Percentiles rank a stretch among this genome's conserved stretches.
These are phyloP conservation scores for Aspidiotus destructor DNA, from an alignment of 2,888 invertebrate species.

Conservation along the genomic window DNA sequence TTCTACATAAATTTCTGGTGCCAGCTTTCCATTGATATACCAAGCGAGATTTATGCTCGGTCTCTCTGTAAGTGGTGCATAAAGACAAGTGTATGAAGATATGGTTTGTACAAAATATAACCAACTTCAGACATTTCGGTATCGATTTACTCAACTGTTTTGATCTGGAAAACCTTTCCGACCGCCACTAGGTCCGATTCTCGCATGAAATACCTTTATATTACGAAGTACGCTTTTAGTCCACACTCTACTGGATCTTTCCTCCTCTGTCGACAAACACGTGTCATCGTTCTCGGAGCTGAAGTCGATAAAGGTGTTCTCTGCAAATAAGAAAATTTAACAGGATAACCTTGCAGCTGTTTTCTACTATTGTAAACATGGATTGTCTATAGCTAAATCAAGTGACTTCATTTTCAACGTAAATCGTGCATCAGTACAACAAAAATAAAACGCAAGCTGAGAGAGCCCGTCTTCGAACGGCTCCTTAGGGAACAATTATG, in stretches of 20 bases:
- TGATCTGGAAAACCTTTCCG: constrained; percentile 47
- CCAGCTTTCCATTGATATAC: constrained; percentile 83
- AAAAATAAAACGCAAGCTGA: no score
- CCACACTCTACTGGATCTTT: constrained; percentile 58
- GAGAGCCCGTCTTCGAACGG: no score
- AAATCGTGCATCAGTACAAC: no score
- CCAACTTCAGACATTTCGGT: no score
- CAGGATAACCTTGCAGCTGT: no score
- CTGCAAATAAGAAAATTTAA: background rate
- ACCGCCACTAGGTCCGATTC: constrained; percentile 78
- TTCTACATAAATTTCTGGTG: constrained; percentile 81
- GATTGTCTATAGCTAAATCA: no score
- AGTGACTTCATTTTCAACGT: no score
- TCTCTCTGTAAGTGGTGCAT: constrained; percentile 47
- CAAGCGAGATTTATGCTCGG: constrained; percentile 85
- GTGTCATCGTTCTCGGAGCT: constrained; percentile 60
- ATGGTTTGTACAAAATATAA: no score
- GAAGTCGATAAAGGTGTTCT: constrained; percentile 69
- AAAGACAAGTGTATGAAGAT: no score
- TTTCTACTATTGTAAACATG: no score
- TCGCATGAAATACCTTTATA: constrained; percentile 56
- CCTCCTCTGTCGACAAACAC: constrained; percentile 57
- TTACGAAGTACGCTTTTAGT: constrained; percentile 53
- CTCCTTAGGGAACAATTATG: no score
- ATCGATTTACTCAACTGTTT: no score